A percentile compares a stretch with the other conserved stretches of the same genome.
These are phyloP conservation scores for Apamea epomidion DNA, from an alignment of 2,888 invertebrate species.

Conservation along the genomic window DNA sequence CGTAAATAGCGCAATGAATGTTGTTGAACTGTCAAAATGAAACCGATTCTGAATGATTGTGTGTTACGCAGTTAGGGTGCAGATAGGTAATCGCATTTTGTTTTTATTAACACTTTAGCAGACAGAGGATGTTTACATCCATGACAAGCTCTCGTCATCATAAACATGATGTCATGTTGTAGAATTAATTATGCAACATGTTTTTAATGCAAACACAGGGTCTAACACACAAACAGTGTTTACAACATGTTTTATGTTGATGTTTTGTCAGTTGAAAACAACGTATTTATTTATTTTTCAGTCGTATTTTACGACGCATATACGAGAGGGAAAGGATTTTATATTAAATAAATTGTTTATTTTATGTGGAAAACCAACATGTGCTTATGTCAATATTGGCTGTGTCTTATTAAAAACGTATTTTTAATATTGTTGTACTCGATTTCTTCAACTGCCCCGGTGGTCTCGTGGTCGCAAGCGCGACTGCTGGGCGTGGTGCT, in stretches of 20 bases:
- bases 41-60: too few species aligned
- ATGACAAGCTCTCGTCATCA: background rate
- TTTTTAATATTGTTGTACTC: too few species aligned
- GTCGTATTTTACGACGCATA: slow-evolving; percentile 24
- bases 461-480: too few species aligned
- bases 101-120: slow-evolving; percentile 5
- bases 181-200: slow-evolving; percentile 43
- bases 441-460: too few species aligned
- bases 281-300: too few species aligned
- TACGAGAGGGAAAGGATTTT: background rate
- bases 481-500: too few species aligned
- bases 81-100: background rate
- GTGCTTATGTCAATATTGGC: background rate
- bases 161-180: slow-evolving; percentile 25
- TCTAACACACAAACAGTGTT: slow-evolving; percentile 43
- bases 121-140: background rate
- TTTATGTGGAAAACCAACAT: slow-evolving; percentile 24
- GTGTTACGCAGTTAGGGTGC: too few species aligned
- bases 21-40: too few species aligned
- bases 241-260: slow-evolving; percentile 51
- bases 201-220: slow-evolving; percentile 44
- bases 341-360: slow-evolving; percentile 43
- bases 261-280: slow-evolving; percentile 27
- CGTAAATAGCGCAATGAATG: too few species aligned
- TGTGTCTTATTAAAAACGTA: background rate